Evolutionary conservation across 2,113 vertebrate genomes (phyloP).

Genomic region (Neolamprologus variostigma): DNA sequence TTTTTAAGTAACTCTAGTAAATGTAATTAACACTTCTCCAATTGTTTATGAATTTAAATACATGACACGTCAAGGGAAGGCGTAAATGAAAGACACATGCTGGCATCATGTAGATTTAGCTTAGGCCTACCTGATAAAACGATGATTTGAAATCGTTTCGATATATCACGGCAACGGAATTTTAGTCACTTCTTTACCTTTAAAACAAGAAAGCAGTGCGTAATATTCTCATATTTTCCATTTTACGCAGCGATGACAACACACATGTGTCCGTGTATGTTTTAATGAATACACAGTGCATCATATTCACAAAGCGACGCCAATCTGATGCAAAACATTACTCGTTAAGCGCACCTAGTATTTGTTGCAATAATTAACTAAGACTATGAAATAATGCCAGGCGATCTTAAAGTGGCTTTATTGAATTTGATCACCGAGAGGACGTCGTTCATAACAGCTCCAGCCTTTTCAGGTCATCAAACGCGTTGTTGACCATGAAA

Average conservation of each 20-base stretch:
- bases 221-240: not conserved
- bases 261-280: not conserved
- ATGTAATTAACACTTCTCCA: not conserved
- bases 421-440: constrained; percentile 2
- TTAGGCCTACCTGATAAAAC: not conserved
- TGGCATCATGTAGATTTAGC: not conserved
- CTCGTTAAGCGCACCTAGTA: not conserved
- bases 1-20: not conserved
- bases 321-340: not conserved
- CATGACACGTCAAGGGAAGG: not conserved
- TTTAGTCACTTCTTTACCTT: not conserved
- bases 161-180: not conserved
- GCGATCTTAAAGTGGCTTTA: not conserved
- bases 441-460: constrained; percentile 8
- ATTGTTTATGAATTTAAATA: not conserved
- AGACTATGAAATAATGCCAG: not conserved
- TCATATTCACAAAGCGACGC: not conserved
- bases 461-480: constrained; percentile 21
- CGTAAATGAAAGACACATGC: not conserved
- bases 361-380: not conserved
- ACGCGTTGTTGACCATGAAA: constrained; percentile 26
- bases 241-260: not conserved
- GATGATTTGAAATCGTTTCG: not conserved
- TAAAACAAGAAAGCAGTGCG: not conserved
- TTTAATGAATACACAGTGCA: not conserved